Percentiles rank a stretch among this genome's conserved stretches.
Conservation (phyloP, 64 coral and sea anemone genomes). For the Platygyra sinensis region DNA sequence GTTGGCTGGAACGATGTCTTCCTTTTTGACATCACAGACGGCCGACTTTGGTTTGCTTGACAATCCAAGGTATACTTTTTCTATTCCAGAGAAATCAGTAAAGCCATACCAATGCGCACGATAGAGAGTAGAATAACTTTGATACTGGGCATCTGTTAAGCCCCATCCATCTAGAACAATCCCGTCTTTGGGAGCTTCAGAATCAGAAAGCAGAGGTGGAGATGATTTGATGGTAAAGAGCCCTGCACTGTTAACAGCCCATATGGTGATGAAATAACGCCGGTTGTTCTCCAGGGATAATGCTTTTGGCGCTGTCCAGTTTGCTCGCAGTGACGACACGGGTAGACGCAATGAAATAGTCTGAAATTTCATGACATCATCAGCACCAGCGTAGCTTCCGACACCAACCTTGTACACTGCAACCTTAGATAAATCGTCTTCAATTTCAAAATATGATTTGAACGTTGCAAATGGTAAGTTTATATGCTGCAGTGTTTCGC, state of each 20-base stretch:
- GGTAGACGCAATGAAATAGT: conserved; percentile 30
- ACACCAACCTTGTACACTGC: conserved; percentile 78
- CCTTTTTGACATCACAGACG: conserved; percentile 63
- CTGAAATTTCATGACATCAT: conserved; percentile 77
- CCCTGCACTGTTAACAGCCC: conserved; percentile 72
- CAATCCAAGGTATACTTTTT: conserved; percentile 68
- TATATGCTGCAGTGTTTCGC: conserved; percentile 27
- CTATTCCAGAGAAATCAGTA: conserved; percentile 83
- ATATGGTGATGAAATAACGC: conserved; percentile 85
- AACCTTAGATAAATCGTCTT: conserved; percentile 82
- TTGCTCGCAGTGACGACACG: conserved; percentile 46
- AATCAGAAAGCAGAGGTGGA: conserved; percentile 73
- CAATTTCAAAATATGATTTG: conserved; percentile 80
- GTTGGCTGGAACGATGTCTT: conserved; percentile 61
- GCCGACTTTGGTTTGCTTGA: conserved; percentile 45
- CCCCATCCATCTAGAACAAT: conserved; percentile 93
- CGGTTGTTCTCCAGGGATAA: conserved; percentile 61
- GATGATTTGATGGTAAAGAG: conserved; percentile 72
- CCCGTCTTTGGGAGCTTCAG: conserved; percentile 71
- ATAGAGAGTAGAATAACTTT: conserved; percentile 82
- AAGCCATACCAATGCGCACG: conserved; percentile 96
- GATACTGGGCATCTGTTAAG: conserved; percentile 77
- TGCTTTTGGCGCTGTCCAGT: conserved; percentile 69
- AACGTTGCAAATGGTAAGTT: conserved; percentile 35
- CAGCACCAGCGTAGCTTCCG: conserved; percentile 86